These are phyloP conservation scores for Sebastes nivosus DNA, from an alignment of 2,797 vertebrate species.

Conservation along the genomic window DNA sequence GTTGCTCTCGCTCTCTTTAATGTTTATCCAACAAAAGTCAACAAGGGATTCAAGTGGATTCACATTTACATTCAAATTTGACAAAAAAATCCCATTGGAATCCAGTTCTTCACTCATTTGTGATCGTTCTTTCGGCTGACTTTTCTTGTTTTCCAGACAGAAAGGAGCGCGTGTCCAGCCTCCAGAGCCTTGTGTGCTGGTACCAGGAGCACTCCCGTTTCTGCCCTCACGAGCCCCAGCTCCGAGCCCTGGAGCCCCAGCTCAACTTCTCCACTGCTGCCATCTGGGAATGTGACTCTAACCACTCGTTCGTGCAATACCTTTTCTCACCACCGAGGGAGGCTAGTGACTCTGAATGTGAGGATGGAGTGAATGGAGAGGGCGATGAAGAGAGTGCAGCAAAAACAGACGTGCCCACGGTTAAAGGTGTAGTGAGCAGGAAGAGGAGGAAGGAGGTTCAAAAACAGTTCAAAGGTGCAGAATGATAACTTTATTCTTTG, in stretches of 20 bases:
- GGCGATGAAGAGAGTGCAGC: background rate
- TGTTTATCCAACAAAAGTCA: background rate
- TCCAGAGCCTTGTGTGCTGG: slow-evolving; percentile 89
- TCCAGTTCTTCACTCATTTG: background rate
- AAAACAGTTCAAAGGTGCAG: slow-evolving; percentile 63
- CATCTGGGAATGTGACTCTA: slow-evolving; percentile 89
- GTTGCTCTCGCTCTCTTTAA: background rate
- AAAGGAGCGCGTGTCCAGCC: slow-evolving; percentile 83
- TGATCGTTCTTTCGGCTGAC: background rate
- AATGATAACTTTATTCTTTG: background rate
- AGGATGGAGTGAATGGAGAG: slow-evolving; percentile 63
- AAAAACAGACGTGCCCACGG: background rate
- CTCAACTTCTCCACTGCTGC: slow-evolving; percentile 85
- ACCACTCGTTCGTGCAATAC: slow-evolving; percentile 91
- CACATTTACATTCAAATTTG: background rate
- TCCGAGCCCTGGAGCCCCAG: slow-evolving; percentile 84
- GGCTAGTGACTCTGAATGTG: slow-evolving; percentile 82
- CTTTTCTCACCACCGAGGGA: slow-evolving; percentile 84
- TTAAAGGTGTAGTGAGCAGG: slow-evolving; percentile 24
- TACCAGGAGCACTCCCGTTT: slow-evolving; percentile 89
- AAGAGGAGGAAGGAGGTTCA: slow-evolving; percentile 56
- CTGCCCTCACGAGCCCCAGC: slow-evolving; percentile 89
- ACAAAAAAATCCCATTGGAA: background rate
- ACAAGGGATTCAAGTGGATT: background rate
- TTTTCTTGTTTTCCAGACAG: slow-evolving; percentile 63